Conservation (phyloP, 2,797 vertebrate species). For the Smutsia temminckii region DNA sequence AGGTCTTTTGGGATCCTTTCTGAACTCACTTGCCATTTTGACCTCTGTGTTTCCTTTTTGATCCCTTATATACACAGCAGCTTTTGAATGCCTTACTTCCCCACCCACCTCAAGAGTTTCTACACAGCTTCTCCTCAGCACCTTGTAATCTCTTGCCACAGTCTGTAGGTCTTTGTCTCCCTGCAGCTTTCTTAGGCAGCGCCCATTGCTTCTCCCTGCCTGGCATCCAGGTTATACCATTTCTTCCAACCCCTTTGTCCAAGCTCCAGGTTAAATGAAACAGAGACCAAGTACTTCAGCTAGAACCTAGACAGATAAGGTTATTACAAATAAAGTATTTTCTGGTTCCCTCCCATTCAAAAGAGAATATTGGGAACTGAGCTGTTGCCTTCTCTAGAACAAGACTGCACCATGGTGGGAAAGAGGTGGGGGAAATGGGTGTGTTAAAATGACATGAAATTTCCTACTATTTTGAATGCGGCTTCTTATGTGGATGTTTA, state of each 20-base stretch:
- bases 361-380: neutral
- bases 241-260: neutral
- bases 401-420: neutral
- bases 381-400: neutral
- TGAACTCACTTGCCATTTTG: neutral
- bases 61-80: neutral
- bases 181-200: neutral
- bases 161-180: neutral
- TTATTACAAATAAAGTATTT: neutral
- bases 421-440: neutral
- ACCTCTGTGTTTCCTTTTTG: neutral
- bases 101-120: neutral
- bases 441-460: neutral
- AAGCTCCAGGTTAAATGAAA: neutral
- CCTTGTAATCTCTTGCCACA: neutral
- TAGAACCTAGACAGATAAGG: neutral
- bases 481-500: neutral
- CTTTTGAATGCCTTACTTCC: neutral
- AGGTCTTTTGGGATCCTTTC: neutral
- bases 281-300: neutral
- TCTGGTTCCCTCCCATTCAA: neutral
- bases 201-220: neutral
- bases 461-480: neutral
- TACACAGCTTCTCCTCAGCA: neutral
- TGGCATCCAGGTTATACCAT: neutral